Conservation (phyloP, 2,888 invertebrate species). For the Uloborus plumipes region DNA sequence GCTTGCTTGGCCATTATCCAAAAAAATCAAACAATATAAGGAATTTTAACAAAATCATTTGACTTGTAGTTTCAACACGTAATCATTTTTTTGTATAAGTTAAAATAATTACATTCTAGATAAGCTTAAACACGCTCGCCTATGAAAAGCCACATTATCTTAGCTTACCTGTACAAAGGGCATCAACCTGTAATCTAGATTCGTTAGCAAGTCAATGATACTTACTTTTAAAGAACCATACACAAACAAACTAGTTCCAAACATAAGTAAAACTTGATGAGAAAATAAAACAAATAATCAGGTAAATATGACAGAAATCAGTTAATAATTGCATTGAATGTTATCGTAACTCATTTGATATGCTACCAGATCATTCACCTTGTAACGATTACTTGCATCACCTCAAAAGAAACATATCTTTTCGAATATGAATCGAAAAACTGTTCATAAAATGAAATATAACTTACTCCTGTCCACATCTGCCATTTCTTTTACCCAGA, state of each 20-base stretch:
- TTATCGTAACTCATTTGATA: too few relatives aligned
- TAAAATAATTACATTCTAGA: too few relatives aligned
- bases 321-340: too few relatives aligned
- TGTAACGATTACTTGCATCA: conserved; percentile 31
- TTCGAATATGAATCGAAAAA: neutral
- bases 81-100: too few relatives aligned
- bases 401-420: neutral
- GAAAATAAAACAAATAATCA: conserved; percentile 4
- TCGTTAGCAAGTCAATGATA: conserved; percentile 21
- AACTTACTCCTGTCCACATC: conserved; percentile 53
- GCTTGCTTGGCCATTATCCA: too few relatives aligned
- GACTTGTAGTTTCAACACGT: too few relatives aligned
- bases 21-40: too few relatives aligned
- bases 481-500: conserved; percentile 18
- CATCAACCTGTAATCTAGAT: conserved; percentile 54
- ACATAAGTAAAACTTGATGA: neutral
- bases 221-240: neutral
- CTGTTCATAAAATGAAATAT: neutral
- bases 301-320: neutral
- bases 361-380: conserved; percentile 51
- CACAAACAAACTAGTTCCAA: neutral
- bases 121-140: too few relatives aligned
- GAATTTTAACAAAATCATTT: too few relatives aligned
- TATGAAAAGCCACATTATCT: conserved; percentile 17
- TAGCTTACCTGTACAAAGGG: conserved; percentile 60